Conservation (phyloP, 2,888 invertebrate species). For the Drosophila longiperda region DNA sequence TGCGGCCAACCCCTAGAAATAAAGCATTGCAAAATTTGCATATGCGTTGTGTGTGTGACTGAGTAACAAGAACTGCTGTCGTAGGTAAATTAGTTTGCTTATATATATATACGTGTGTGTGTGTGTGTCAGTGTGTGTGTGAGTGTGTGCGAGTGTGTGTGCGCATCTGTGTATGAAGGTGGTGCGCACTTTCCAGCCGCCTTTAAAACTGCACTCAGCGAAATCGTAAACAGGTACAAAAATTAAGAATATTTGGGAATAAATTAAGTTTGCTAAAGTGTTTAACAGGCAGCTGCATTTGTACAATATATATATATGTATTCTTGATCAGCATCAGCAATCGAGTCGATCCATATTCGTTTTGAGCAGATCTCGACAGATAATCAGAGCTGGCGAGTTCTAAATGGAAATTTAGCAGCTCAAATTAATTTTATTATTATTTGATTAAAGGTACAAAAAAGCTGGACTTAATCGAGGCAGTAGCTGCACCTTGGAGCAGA, state of each 20-base stretch:
- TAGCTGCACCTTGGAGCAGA: neutral
- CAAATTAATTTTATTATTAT: neutral
- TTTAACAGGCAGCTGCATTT: neutral
- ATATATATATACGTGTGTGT: slow-evolving; percentile 14
- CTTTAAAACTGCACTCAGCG: slow-evolving; percentile 57
- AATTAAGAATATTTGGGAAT: neutral
- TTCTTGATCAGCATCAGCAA: neutral
- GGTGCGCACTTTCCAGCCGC: slow-evolving; percentile 55
- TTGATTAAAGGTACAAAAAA: neutral
- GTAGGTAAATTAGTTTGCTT: slow-evolving; percentile 75
- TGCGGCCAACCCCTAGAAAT: slow-evolving; percentile 67
- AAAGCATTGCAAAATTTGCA: slow-evolving; percentile 73
- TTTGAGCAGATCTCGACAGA: neutral
- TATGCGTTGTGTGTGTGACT: slow-evolving; percentile 61
- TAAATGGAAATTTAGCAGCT: neutral
- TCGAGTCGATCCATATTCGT: neutral
- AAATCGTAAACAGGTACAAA: neutral
- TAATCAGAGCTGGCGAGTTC: neutral
- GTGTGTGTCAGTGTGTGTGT: slow-evolving; percentile 20
- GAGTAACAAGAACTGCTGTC: slow-evolving; percentile 71
- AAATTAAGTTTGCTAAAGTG: neutral
- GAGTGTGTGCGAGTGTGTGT: slow-evolving; percentile 26
- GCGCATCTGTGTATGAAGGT: slow-evolving; percentile 49
- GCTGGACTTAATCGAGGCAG: neutral
- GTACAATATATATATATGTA: neutral